Evolutionary conservation across 1,140 invertebrate species (phyloP), one percentile per base, ranked within the genome.

Genomic region (Doryteuthis pealeii): DNA sequence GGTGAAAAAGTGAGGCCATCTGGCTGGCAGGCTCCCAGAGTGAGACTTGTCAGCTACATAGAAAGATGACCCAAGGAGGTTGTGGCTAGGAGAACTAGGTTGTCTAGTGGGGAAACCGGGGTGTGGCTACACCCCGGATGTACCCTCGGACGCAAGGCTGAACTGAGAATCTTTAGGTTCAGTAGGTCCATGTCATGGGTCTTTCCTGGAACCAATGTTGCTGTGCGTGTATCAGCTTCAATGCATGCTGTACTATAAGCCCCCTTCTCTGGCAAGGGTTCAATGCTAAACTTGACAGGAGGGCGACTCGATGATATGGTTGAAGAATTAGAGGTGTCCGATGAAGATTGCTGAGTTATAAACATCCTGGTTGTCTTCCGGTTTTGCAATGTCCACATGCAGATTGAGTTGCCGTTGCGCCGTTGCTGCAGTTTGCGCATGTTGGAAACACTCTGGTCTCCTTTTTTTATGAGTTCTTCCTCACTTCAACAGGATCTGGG

Each of bases 1-100:
- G 58, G 94, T 90, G 28, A 95, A 89, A n/a, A 76, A 95, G 90
- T 18, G 93, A 92, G 49, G 93, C 89, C 40, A 83, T 76, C 26
- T 76, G 77, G 18, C 70, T 74, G 0, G 72, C n/a, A 28, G 58
- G 54, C 22, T 74, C 45, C 26, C 35, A n/a, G 40, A 26, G 35
- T 30, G 40, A 22, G 35, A 71, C n/a, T 30, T 66, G 43, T 30
- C 72, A 66, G 12, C 45, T 45, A 8, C 62, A 33, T 32, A 33
- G 18, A 73, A 43, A 31, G 72, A 76, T 1, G 69, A 70, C 73
- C 82, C 74, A 79, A 78, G 78, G 89, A 91, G 79, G 18, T 70
- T 76, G 88, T 91, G 82, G 90, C 78, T 75, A 1, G 77, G 74
- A 45, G 73, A 75, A 8, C 75, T 72, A 33, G 54, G 72, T 74